Evolutionary conservation across 2,797 vertebrate species (phyloP).

Genomic region (Streptopelia turtur): DNA sequence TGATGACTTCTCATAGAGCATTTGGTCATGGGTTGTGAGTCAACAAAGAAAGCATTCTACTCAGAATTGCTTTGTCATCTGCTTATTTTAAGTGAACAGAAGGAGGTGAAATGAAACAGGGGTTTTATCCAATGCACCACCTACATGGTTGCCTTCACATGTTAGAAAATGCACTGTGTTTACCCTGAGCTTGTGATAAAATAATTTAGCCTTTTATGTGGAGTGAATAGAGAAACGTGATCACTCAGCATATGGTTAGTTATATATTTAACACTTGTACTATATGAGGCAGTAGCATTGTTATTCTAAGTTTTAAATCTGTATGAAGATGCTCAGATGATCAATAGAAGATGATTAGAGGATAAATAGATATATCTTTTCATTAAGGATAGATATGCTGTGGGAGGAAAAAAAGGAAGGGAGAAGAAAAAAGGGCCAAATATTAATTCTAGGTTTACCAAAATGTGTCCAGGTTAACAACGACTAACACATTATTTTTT

Average conservation of each 20-base stretch:
- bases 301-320: background rate
- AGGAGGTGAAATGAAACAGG: background rate
- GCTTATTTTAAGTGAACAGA: background rate
- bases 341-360: background rate
- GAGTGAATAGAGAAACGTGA: background rate
- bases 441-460: background rate
- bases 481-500: background rate
- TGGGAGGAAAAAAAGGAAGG: background rate
- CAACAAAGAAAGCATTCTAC: background rate
- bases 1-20: background rate
- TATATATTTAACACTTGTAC: background rate
- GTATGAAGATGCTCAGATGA: background rate
- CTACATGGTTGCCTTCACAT: background rate
- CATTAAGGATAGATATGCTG: background rate
- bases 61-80: background rate
- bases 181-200: background rate
- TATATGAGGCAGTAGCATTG: background rate
- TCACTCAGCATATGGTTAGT: background rate
- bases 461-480: background rate
- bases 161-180: background rate
- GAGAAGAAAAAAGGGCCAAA: background rate
- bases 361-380: background rate
- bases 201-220: background rate
- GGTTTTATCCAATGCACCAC: background rate
- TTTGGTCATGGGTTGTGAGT: accelerated